Conservation (phyloP, 2,113 vertebrate genomes). For the Phyllostomus hastatus region DNA sequence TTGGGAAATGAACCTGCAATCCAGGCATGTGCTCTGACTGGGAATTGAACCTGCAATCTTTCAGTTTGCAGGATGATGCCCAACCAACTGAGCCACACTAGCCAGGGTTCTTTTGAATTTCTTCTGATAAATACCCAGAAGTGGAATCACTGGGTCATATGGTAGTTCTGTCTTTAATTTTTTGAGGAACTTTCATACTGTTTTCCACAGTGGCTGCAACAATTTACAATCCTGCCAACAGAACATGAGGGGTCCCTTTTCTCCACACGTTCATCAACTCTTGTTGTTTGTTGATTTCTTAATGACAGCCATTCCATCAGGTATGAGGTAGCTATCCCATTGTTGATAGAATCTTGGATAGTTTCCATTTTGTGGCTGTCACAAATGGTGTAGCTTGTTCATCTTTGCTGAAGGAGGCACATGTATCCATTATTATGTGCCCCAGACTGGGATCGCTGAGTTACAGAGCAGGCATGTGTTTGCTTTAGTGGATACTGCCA, state of each 20-base stretch:
- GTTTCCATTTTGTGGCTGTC: neutral
- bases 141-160: neutral
- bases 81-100: too few species aligned
- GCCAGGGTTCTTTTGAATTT: neutral
- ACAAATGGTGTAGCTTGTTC: accelerated
- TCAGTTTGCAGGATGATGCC: too few species aligned
- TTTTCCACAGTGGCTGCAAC: neutral
- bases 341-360: too few species aligned
- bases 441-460: neutral
- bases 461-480: accelerated
- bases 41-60: too few species aligned
- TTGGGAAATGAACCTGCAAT: too few species aligned
- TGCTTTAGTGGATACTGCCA: neutral
- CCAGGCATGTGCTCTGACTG: too few species aligned
- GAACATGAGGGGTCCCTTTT: neutral
- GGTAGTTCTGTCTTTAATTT: neutral
- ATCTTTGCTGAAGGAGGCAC: neutral
- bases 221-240: neutral
- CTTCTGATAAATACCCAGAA: neutral
- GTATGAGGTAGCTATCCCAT: neutral
- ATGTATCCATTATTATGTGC: accelerated
- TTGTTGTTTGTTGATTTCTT: neutral
- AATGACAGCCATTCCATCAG: neutral
- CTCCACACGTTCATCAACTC: neutral
- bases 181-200: neutral